phyloP scores from a whole-genome alignment of 1,140 invertebrate species.

The Drosophila arizonae region DNA sequence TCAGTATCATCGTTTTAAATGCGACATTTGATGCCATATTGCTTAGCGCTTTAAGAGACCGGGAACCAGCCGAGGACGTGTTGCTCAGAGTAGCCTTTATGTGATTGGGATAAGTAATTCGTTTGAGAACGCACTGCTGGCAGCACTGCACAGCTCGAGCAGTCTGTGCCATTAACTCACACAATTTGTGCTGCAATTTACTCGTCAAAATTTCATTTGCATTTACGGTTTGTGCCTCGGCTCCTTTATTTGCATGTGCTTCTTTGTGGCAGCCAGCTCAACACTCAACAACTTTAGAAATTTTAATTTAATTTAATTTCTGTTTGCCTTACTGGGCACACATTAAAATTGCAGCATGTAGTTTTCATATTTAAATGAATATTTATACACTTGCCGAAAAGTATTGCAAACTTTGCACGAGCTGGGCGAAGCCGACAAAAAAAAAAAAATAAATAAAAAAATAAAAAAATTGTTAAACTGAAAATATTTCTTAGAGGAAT shows the following conservation, averaged over 20 bases:
- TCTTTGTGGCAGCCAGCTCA: constrained; percentile 24
- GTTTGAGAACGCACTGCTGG: constrained; percentile 8
- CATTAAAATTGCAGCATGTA: constrained; percentile 66
- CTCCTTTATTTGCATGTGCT: constrained; percentile 43
- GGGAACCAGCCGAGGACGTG: background rate
- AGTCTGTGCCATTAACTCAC: constrained; percentile 12
- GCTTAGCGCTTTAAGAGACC: background rate
- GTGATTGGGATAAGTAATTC: constrained; percentile 29
- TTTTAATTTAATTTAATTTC: constrained; percentile 72
- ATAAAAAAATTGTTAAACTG: background rate
- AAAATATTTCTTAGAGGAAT: background rate
- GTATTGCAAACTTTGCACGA: background rate
- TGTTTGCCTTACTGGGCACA: constrained; percentile 69
- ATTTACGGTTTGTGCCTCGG: constrained; percentile 31
- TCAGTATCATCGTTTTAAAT: background rate
- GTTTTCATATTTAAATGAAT: constrained; percentile 70
- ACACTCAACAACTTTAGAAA: constrained; percentile 56
- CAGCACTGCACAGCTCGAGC: constrained; percentile 1
- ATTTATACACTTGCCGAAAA: constrained; percentile 7
- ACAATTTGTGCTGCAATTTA: constrained; percentile 35
- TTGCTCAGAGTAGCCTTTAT: constrained; percentile 4
- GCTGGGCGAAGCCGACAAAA: background rate
- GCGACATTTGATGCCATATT: background rate
- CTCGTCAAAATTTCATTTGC: constrained; percentile 40
- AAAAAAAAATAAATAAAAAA: background rate